Evolutionary conservation across 2,888 invertebrate genomes (phyloP).

Genomic region (Drosophila demipolita): DNA sequence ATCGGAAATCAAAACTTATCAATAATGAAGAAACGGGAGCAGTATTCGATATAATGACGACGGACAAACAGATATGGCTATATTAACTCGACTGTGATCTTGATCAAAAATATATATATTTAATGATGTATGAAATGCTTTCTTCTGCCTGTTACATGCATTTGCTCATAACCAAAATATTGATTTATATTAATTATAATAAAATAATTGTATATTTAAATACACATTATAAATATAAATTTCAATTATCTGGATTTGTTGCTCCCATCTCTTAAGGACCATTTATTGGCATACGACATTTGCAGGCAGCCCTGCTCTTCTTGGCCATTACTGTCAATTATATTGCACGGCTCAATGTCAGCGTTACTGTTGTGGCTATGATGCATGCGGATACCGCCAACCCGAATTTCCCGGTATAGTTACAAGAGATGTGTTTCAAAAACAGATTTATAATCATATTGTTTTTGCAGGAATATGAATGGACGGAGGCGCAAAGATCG

Average conservation of each 20-base stretch:
- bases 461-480: constrained; percentile 72
- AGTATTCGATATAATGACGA: too few species aligned
- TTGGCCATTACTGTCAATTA: constrained; percentile 87
- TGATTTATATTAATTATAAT: neutral
- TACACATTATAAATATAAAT: neutral
- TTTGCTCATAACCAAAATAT: neutral
- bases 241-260: neutral
- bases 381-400: constrained; percentile 86
- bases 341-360: constrained; percentile 88
- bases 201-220: neutral
- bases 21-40: too few species aligned
- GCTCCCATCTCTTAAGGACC: constrained; percentile 70
- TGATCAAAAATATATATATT: too few species aligned
- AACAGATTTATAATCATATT: neutral
- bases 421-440: neutral
- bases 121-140: too few species aligned
- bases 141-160: too few species aligned
- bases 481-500: constrained; percentile 86
- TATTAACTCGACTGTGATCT: too few species aligned
- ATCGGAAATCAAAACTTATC: too few species aligned
- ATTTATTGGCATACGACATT: constrained; percentile 87
- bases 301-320: constrained; percentile 88
- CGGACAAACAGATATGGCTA: too few species aligned
- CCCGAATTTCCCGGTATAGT: constrained; percentile 85
- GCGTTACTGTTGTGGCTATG: constrained; percentile 91